phyloP scores from a whole-genome alignment of 2,888 invertebrate genomes.

The Sycophila texana region DNA sequence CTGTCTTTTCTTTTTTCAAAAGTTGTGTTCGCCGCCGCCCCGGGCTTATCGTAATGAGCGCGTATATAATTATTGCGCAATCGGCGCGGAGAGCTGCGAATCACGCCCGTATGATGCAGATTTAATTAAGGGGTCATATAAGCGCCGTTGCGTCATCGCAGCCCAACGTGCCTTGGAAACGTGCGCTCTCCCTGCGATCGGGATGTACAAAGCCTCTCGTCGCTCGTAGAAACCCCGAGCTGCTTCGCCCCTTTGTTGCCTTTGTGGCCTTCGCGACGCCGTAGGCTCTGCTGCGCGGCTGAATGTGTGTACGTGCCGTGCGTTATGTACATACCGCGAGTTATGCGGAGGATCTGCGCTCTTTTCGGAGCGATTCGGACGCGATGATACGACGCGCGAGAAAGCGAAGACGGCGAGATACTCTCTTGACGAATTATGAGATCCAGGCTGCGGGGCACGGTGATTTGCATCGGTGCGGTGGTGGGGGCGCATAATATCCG shows the following conservation, averaged over 20 bases:
- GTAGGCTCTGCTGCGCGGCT: background rate
- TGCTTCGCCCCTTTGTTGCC: background rate
- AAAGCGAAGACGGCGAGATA: conserved; percentile 12
- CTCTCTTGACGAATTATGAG: conserved; percentile 1
- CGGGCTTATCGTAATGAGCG: background rate
- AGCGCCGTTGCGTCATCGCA: conserved; percentile 29
- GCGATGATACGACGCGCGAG: too few species aligned
- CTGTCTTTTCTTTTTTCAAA: background rate
- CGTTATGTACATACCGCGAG: too few species aligned
- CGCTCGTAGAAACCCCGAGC: too few species aligned
- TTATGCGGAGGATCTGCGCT: too few species aligned
- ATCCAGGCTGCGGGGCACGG: background rate
- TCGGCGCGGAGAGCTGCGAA: background rate
- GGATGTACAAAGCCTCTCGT: background rate
- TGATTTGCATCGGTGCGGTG: background rate
- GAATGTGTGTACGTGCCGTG: conserved; percentile 2
- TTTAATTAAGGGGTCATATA: conserved; percentile 34
- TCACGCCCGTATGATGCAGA: conserved; percentile 26
- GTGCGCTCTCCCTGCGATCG: background rate
- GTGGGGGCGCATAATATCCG: background rate
- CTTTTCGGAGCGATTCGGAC: too few species aligned
- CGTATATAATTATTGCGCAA: conserved; percentile 37
- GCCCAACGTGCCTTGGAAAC: background rate
- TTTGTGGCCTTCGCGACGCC: background rate
- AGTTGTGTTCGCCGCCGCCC: background rate